Evolutionary conservation across 2,888 invertebrate species (phyloP).

Genomic region (Megalurothrips usitatus): DNA sequence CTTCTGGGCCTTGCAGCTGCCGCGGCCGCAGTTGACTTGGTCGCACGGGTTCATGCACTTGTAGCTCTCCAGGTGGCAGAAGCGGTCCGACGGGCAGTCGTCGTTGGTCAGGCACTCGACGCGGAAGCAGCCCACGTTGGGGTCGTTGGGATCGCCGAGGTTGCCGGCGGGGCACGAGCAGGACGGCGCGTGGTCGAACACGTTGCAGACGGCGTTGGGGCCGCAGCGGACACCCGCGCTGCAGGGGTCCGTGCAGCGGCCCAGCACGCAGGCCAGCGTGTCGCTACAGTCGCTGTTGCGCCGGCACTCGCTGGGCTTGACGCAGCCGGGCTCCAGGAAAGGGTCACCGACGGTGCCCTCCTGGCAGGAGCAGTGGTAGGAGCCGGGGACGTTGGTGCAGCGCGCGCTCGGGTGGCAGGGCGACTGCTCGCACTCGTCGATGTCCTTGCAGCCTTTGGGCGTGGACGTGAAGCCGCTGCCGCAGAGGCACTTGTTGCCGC

Average conservation of each 20-base stretch:
- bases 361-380: conserved; percentile 74
- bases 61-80: conserved; percentile 68
- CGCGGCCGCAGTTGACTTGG: conserved; percentile 70
- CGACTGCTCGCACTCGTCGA: conserved; percentile 73
- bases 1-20: conserved; percentile 66
- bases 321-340: conserved; percentile 67
- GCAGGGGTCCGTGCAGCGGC: conserved; percentile 80
- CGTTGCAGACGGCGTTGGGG: conserved; percentile 68
- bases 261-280: conserved; percentile 66
- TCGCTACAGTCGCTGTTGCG: conserved; percentile 69
- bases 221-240: conserved; percentile 64
- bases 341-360: conserved; percentile 73
- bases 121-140: conserved; percentile 76
- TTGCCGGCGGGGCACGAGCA: conserved; percentile 77
- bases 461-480: conserved; percentile 68
- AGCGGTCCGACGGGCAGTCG: conserved; percentile 70
- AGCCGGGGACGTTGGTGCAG: conserved; percentile 75
- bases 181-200: conserved; percentile 63
- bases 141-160: conserved; percentile 74
- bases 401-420: conserved; percentile 77
- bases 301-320: conserved; percentile 70
- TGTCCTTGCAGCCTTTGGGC: conserved; percentile 71
- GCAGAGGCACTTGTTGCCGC: conserved; percentile 68
- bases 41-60: conserved; percentile 83
- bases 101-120: conserved; percentile 77